These are phyloP conservation scores for Acanthosepion lycidas DNA, from an alignment of 2,888 invertebrate genomes.

Conservation along the genomic window DNA sequence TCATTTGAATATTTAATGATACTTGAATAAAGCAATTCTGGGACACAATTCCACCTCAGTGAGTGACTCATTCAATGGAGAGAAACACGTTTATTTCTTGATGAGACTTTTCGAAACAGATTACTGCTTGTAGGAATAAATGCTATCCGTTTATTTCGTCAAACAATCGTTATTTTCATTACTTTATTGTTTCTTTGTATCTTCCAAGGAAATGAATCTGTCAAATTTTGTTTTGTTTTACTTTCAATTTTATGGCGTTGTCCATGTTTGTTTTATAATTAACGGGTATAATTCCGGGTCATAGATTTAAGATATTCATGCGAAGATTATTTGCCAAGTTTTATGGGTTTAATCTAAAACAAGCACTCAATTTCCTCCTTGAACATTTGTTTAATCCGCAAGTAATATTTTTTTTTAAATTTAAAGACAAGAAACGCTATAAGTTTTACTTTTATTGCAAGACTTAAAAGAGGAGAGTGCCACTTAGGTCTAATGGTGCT, in stretches of 20 bases:
- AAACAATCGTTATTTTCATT: neutral
- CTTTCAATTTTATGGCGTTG: neutral
- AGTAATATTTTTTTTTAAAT: neutral
- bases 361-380: neutral
- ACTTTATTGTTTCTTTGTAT: neutral
- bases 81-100: neutral
- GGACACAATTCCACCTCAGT: neutral
- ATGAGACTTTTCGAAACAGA: neutral
- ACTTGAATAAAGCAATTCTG: neutral
- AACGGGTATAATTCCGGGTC: neutral
- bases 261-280: neutral
- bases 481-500: too few relatives aligned
- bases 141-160: neutral
- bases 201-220: neutral
- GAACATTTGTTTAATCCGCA: neutral
- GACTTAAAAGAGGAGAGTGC: too few relatives aligned
- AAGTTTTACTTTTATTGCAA: too few relatives aligned
- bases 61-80: neutral
- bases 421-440: neutral
- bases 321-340: neutral
- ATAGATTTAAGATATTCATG: neutral
- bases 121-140: neutral
- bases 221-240: neutral
- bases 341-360: neutral
- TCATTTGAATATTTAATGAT: neutral